Evolutionary conservation across 2,113 vertebrate genomes (phyloP), one percentile per base, ranked within the genome.

Genomic region (Nycticryphes semicollaris): DNA sequence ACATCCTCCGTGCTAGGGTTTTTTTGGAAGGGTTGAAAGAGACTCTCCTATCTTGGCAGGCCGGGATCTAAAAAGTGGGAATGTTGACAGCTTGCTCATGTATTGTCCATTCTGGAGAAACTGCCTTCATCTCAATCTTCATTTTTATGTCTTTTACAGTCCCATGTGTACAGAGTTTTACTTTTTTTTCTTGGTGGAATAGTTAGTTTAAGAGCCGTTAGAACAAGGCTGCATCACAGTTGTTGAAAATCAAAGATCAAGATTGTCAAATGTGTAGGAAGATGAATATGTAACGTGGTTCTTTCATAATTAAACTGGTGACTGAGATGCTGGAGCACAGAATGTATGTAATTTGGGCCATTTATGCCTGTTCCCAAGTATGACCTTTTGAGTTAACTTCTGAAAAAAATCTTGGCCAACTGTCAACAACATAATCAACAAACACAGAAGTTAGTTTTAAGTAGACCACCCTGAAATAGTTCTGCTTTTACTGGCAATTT

Each of bases 401-500:
- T 77, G 80, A 67, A 79, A 94, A 94, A 93, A 90, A 43, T 93
- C 82, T 96, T 96, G 94, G 92, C 87, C 76, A 92, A 86, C 63
- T 6, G 4, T 94, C 94, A 95, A 67, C 90, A 93, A 43, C 30
- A 80, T 70, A 93, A 96, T 95, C 92, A 96, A 85, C 87, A 92
- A 92, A 43, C 60, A 50, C 53, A 80, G 70, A 86, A 94, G 56
- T 51, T 85, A 87, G 24, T 88, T 66, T 45, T 76, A 66, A 93
- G 91, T 51, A 86, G 95, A 96, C 94, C 93, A 96, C 89, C 89
- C 93, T 95, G 95, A 96, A 96, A 92, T 83, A 93, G 72, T 79
- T 93, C 64, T 94, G 90, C 92, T 93, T 95, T 95, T 96, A 50
- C 87, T 96, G 95, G 92, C 90, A 83, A 92, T 93, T 93, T 92